Base-by-base conservation (phyloP, 2,113 vertebrate genomes). In the Stictonetta naevosa region DNA sequence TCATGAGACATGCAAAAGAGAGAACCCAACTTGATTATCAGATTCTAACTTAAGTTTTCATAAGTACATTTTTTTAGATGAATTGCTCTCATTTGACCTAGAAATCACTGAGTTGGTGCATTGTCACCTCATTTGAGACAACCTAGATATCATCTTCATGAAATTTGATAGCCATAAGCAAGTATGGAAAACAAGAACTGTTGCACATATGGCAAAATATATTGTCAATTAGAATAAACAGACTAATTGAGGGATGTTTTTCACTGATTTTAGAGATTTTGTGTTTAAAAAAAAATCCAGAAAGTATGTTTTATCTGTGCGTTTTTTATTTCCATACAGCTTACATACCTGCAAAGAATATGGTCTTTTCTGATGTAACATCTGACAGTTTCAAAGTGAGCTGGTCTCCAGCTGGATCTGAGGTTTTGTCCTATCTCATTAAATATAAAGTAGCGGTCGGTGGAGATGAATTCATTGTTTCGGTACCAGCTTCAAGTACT, bases 331-430 rank as follows among this genome's bases (percentile, higher is more conserved):
- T 95, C 64, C 59, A 31, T 92, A 73, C 94, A 99, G 99, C 98
- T 78, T 98, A 99, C 7, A 36, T 98, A 21, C 97, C 98, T 26
- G 99, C 99, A n/a, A 98, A 74, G 64, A 97, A 97, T 72, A 97
- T 99, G 93, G 62, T 95, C 28, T 99, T 99, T 97, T 99, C 99
- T 11, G 98, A 99, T 48, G 92, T 99, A 38, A 98, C 98, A 40
- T 97, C 99, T 84, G 96, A 98, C 86, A 99, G 98, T 97, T 98
- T 99, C 97, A 97, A 98, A 91, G 96, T 98, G 55, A 98, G 97
- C 55, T 99, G 99, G 99, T 97, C 97, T 73, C 98, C 98, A 5
- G 97, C 98, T 36, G 96, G 98, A 80, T 80, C 97, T 58, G 96
- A 98, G 29, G 98, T 98, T 4, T 97, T 98, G 90, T 98, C 98